Conservation (phyloP, 30 jellyfish, hydroid and myxozoan species). For the Aurelia aurita complex sp. Pacific region DNA sequence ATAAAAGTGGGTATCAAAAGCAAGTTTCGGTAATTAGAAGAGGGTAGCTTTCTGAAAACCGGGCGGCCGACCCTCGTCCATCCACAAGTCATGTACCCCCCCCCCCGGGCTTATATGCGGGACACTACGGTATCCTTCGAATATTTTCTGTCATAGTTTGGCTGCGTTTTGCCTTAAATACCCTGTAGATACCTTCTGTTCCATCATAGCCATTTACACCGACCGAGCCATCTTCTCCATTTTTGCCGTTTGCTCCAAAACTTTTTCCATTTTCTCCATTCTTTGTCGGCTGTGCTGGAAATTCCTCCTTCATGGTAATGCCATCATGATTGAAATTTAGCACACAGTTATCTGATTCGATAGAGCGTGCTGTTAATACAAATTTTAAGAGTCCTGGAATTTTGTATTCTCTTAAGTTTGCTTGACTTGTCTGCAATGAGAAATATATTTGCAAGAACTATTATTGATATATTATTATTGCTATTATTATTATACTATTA, state of each 20-base stretch:
- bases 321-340: slow-evolving; percentile 6
- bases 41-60: no score
- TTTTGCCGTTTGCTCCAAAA: not conserved
- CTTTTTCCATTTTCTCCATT: not conserved
- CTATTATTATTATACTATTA: no score
- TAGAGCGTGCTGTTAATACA: not conserved
- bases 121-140: no score
- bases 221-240: slow-evolving; percentile 22
- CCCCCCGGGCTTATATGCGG: no score
- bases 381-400: not conserved
- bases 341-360: slow-evolving; percentile 1
- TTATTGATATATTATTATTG: no score
- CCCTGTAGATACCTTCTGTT: slow-evolving; percentile 1
- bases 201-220: slow-evolving; percentile 16
- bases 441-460: no score
- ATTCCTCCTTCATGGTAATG: not conserved
- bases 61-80: no score
- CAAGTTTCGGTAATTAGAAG: no score
- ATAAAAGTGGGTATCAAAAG: no score
- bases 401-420: not conserved
- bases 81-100: no score
- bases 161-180: no score
- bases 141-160: no score
- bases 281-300: not conserved
- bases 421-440: not conserved